These are phyloP conservation scores for Oncorhynchus kisutch DNA, from an alignment of 2,113 vertebrate species.

Conservation along the genomic window DNA sequence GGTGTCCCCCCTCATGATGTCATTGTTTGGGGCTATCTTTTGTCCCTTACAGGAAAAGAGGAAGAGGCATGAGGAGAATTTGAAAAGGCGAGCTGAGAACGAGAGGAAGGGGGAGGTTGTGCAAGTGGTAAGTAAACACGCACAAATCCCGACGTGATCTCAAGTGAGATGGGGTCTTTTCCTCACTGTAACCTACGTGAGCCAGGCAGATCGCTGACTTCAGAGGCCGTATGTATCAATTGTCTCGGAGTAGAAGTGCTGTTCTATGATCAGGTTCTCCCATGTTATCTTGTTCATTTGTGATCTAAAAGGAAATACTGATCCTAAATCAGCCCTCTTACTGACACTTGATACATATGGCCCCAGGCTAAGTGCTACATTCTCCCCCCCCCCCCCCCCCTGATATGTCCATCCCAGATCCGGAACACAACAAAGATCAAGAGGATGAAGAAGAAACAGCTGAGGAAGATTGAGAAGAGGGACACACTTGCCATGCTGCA, in stretches of 20 bases:
- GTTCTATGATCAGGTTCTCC: too few relatives aligned
- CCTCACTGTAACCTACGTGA: too few relatives aligned
- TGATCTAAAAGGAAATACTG: too few relatives aligned
- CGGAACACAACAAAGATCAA: constrained; percentile 89
- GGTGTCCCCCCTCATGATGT: too few relatives aligned
- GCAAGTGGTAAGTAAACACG: constrained; percentile 84
- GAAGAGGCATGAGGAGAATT: constrained; percentile 81
- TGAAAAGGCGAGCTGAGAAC: constrained; percentile 83
- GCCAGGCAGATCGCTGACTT: too few relatives aligned
- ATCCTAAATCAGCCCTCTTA: background rate
- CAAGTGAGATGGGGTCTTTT: too few relatives aligned
- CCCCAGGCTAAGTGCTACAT: background rate
- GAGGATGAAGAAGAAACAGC: constrained; percentile 89
- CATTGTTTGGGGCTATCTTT: background rate
- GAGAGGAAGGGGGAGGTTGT: constrained; percentile 87
- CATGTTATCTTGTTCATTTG: too few relatives aligned
- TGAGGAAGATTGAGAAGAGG: constrained; percentile 86
- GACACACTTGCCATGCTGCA: constrained; percentile 84
- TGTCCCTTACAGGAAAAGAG: constrained; percentile 79
- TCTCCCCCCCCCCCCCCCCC: too few relatives aligned
- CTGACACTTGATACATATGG: background rate
- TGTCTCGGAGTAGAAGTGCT: too few relatives aligned
- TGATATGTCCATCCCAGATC: constrained; percentile 71
- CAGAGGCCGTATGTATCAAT: too few relatives aligned
- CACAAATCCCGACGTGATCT: background rate